Evolutionary conservation across 2,113 vertebrate genomes (phyloP).

Genomic region (Campylomormyrus numenius): DNA sequence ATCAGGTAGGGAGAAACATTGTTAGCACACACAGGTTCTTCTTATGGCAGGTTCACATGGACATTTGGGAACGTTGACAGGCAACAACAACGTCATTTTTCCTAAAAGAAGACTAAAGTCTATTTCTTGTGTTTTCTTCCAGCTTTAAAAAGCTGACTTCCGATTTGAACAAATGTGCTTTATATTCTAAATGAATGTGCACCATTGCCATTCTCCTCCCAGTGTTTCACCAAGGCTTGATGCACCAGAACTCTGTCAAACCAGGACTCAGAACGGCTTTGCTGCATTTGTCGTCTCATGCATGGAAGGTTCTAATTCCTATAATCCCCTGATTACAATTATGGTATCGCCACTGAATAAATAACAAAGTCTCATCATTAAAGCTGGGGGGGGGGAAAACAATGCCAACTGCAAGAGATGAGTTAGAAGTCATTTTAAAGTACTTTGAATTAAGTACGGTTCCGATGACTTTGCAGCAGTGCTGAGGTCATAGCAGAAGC

Average conservation of each 20-base stretch:
- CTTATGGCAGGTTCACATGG: background rate
- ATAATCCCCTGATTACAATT: conserved; percentile 7
- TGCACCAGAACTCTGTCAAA: background rate
- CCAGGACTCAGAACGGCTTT: background rate
- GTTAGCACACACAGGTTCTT: background rate
- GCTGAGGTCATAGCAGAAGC: background rate
- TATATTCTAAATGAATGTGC: background rate
- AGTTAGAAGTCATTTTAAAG: background rate
- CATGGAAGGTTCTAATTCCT: background rate
- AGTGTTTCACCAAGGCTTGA: background rate
- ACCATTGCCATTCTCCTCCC: background rate
- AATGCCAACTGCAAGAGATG: background rate
- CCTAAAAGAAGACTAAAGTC: background rate
- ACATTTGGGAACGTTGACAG: background rate
- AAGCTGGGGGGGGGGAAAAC: background rate
- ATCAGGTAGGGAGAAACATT: background rate
- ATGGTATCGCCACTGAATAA: background rate
- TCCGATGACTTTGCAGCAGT: background rate
- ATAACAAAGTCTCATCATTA: background rate
- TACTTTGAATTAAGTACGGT: background rate
- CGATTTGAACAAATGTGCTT: background rate
- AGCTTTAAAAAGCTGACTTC: background rate
- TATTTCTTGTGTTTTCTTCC: background rate
- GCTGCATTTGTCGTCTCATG: background rate
- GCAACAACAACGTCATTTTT: background rate